phyloP scores from a whole-genome alignment of 2,888 invertebrate genomes.

The Elegia similella region DNA sequence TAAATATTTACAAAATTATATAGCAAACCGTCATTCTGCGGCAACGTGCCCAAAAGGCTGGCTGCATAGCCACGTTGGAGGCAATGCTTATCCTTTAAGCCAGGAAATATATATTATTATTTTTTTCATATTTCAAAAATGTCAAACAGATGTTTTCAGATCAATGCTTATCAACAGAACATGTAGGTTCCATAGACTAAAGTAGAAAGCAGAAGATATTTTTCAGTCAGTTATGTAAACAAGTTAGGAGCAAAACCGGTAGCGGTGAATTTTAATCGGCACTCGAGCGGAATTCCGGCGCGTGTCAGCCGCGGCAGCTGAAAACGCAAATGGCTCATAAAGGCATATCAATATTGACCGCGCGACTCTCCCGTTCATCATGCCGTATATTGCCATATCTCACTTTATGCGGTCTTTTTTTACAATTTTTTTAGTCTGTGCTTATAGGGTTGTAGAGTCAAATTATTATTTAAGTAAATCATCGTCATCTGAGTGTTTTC shows the following conservation, averaged over 20 bases:
- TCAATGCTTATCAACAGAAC: no score
- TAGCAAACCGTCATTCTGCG: no score
- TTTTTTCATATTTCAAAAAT: no score
- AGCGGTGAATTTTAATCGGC: slow-evolving; percentile 59
- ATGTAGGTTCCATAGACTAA: no score
- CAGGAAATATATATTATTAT: no score
- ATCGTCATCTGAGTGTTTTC: no score
- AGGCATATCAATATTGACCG: slow-evolving; percentile 77
- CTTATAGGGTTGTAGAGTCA: slow-evolving; percentile 33
- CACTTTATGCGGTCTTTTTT: slow-evolving; percentile 56
- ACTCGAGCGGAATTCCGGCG: slow-evolving; percentile 57
- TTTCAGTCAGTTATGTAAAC: slow-evolving; percentile 39
- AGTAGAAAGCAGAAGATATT: background rate
- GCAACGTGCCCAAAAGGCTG: no score
- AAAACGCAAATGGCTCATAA: slow-evolving; percentile 78
- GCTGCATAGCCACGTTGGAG: no score
- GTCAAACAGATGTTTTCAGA: no score
- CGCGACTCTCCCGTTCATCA: slow-evolving; percentile 62
- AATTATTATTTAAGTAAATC: background rate
- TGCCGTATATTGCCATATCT: slow-evolving; percentile 64
- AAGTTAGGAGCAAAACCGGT: slow-evolving; percentile 47
- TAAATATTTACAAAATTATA: no score
- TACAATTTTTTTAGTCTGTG: slow-evolving; percentile 58
- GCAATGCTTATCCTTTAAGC: no score
- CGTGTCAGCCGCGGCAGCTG: slow-evolving; percentile 44